phyloP scores from a whole-genome alignment of 2,888 invertebrate genomes.

The Ariolimax columbianus region DNA sequence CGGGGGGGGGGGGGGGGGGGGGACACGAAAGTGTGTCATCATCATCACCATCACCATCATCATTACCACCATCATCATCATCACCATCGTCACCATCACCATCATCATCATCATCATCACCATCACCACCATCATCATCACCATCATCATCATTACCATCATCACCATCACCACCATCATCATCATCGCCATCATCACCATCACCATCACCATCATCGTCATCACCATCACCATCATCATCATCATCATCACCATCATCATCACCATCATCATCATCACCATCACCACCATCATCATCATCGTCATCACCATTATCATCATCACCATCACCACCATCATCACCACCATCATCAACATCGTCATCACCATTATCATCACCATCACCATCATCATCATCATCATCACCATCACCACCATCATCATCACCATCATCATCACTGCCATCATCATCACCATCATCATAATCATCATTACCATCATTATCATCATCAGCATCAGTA shows the following conservation, averaged over 20 bases:
- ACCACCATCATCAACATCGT: no score
- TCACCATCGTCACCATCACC: background rate
- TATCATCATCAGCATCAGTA: background rate
- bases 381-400: background rate
- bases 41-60: background rate
- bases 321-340: background rate
- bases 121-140: background rate
- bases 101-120: background rate
- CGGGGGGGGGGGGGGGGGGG: no score
- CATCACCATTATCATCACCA: background rate
- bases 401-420: background rate
- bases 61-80: background rate
- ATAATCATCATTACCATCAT: background rate
- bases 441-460: background rate
- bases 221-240: background rate
- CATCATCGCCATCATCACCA: background rate
- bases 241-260: background rate
- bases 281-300: background rate
- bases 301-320: background rate
- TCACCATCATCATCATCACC: background rate
- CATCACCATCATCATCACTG: background rate
- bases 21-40: no score
- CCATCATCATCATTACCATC: background rate
- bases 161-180: background rate
- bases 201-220: background rate